Percentiles rank a stretch among this genome's conserved stretches.
These are phyloP conservation scores for Cnemophilus loriae DNA, from an alignment of 2,113 vertebrate species.

Conservation along the genomic window DNA sequence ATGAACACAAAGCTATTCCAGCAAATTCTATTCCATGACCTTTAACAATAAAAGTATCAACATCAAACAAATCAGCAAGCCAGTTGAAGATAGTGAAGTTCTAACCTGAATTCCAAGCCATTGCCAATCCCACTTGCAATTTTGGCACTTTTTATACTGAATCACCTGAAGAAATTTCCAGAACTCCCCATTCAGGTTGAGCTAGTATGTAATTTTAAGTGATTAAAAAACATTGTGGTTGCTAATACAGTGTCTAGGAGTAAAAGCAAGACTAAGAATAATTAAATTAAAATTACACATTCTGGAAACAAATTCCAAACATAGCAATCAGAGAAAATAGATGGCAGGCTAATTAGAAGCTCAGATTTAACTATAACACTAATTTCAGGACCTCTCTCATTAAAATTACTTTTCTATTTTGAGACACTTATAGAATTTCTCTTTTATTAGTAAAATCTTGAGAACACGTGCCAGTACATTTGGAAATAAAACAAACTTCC, in stretches of 20 bases:
- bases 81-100: not conserved
- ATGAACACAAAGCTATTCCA: not conserved
- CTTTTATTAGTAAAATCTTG: conserved; percentile 17
- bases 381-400: conserved; percentile 21
- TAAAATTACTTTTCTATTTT: conserved; percentile 39
- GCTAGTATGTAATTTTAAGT: not conserved
- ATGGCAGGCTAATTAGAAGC: conserved; percentile 37
- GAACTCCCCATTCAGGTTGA: not conserved
- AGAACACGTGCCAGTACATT: not conserved
- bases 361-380: conserved; percentile 30
- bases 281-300: conserved; percentile 12
- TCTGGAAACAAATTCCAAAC: conserved; percentile 43
- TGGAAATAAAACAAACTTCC: not conserved
- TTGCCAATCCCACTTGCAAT: not conserved
- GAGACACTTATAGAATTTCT: not conserved
- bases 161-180: not conserved
- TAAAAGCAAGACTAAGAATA: conserved; percentile 4
- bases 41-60: not conserved
- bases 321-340: conserved; percentile 7
- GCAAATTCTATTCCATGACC: not conserved
- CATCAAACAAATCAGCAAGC: not conserved
- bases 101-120: not conserved
- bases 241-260: not conserved
- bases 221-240: not conserved
- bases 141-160: not conserved